Conservation (phyloP, 2,113 vertebrate genomes). For the Caracal caracal region DNA sequence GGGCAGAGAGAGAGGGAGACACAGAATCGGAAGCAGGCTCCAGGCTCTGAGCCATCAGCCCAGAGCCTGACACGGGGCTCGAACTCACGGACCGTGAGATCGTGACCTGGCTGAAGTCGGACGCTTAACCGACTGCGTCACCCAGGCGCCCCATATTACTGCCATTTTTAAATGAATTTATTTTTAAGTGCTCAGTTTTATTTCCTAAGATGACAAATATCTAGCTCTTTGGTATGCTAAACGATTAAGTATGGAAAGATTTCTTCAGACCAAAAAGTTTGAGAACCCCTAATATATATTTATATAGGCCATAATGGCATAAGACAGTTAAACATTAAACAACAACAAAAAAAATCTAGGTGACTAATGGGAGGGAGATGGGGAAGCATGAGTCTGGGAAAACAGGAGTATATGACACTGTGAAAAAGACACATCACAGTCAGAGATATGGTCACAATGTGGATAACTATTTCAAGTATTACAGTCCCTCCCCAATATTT, state of each 20-base stretch:
- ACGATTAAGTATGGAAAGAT: background rate
- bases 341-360: background rate
- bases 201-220: background rate
- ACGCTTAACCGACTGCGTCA: too few species aligned
- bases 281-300: background rate
- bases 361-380: background rate
- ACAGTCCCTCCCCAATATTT: background rate
- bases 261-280: background rate
- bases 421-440: background rate
- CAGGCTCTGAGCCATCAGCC: too few species aligned
- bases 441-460: background rate
- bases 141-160: too few species aligned
- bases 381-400: background rate
- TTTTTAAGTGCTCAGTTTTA: background rate
- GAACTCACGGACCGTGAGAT: too few species aligned
- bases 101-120: too few species aligned
- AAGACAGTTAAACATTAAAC: background rate
- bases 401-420: background rate
- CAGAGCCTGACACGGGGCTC: too few species aligned
- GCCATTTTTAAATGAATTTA: constrained; percentile 27
- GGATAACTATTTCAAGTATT: background rate
- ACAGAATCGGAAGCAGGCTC: too few species aligned
- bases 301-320: background rate
- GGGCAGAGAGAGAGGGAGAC: too few species aligned
- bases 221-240: background rate